These are phyloP conservation scores for Enoplosus armatus DNA, from an alignment of 2,797 vertebrate genomes.

Conservation along the genomic window DNA sequence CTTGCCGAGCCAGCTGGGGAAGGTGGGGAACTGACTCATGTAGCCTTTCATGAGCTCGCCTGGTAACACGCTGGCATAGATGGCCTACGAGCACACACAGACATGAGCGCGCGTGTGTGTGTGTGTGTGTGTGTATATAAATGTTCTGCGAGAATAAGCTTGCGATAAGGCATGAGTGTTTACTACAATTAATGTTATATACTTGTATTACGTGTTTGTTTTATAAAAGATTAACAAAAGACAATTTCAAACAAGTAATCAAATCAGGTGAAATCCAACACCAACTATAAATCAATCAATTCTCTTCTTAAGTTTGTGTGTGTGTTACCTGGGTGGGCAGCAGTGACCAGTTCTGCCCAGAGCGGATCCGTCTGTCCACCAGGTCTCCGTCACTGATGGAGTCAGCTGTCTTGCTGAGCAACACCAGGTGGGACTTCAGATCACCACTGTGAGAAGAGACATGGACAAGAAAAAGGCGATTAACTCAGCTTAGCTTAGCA, in stretches of 20 bases:
- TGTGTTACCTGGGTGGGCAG: conserved; percentile 93
- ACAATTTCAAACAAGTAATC: not conserved
- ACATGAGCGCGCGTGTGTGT: too few species aligned
- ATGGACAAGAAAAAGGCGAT: not conserved
- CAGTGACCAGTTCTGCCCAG: conserved; percentile 94
- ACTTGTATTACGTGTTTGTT: not conserved
- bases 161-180: not conserved
- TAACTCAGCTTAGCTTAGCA: not conserved
- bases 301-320: too few species aligned
- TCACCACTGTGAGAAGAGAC: conserved; percentile 83
- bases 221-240: not conserved
- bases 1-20: conserved; percentile 97
- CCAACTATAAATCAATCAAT: too few species aligned
- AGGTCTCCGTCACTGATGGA: conserved; percentile 97
- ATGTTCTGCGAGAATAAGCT: not conserved
- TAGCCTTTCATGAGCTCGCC: conserved; percentile 98
- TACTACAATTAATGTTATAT: not conserved
- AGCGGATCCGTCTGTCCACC: conserved; percentile 94
- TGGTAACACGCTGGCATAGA: conserved; percentile 96
- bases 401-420: conserved; percentile 96
- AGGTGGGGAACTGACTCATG: conserved; percentile 94
- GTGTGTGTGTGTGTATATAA: not conserved
- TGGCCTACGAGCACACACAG: conserved; percentile 85
- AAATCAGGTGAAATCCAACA: too few species aligned
- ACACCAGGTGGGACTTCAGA: conserved; percentile 92